phyloP scores from a whole-genome alignment of 1,140 invertebrate species.

The Eriocheir sinensis region DNA sequence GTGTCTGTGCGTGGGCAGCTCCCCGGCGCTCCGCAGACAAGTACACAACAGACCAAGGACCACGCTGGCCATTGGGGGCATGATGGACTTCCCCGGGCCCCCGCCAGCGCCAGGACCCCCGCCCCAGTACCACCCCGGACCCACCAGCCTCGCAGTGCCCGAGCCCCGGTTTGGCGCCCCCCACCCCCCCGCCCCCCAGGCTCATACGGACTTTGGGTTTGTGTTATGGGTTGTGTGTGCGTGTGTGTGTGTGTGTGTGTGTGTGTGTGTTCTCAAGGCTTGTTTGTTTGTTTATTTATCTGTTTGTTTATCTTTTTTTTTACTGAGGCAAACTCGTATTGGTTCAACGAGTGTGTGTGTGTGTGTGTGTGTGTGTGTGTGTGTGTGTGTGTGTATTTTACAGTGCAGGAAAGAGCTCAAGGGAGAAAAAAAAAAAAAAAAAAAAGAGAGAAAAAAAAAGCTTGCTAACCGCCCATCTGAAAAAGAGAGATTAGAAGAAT shows the following conservation, averaged over 20 bases:
- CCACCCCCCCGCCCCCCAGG: neutral
- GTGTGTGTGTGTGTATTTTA: neutral
- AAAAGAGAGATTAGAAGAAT: no score
- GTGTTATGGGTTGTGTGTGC: neutral
- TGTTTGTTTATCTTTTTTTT: neutral
- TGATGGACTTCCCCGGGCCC: neutral
- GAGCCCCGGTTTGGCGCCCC: no score
- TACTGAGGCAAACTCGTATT: neutral
- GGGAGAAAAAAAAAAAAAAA: no score
- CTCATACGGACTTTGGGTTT: neutral
- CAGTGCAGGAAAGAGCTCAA: neutral
- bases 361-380: neutral
- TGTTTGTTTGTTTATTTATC: neutral
- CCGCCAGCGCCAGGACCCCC: neutral
- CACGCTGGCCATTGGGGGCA: neutral
- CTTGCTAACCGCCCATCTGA: no score
- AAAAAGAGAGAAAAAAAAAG: no score
- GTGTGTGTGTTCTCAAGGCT: neutral
- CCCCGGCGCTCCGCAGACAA: neutral
- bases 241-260: neutral
- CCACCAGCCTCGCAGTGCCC: neutral
- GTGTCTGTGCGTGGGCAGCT: neutral
- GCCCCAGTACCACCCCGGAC: neutral
- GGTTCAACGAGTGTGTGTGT: no score
- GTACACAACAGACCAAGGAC: conserved; percentile 47